These are phyloP conservation scores for Lordiphosa collinella DNA, from an alignment of 1,140 invertebrate genomes.

Conservation along the genomic window DNA sequence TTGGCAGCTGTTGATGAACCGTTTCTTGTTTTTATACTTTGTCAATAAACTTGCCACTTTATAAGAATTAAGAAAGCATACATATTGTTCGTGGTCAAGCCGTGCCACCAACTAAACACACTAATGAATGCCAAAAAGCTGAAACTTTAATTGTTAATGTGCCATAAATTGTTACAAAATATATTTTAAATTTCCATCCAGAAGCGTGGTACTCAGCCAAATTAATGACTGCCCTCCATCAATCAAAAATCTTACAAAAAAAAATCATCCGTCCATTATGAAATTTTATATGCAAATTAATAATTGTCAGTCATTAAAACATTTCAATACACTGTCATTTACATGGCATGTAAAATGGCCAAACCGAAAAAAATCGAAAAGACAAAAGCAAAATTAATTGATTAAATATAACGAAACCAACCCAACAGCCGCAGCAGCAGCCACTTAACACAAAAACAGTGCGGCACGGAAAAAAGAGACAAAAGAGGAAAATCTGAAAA, in stretches of 20 bases:
- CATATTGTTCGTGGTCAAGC: too few species aligned
- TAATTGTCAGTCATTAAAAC: constrained; percentile 22
- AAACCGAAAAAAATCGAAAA: constrained; percentile 11
- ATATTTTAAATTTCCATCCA: too few species aligned
- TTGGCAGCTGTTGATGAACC: too few species aligned
- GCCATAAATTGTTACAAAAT: too few species aligned
- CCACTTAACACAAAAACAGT: constrained; percentile 27
- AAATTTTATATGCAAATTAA: constrained; percentile 27
- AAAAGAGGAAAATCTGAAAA: constrained; percentile 30
- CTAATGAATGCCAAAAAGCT: too few species aligned
- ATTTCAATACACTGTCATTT: constrained; percentile 17
- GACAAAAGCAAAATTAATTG: constrained; percentile 47
- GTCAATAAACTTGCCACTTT: too few species aligned
- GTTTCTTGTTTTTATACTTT: too few species aligned
- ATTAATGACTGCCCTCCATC: neutral
- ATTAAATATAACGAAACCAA: constrained; percentile 54
- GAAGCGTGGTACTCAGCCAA: neutral
- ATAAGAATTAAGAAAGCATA: too few species aligned
- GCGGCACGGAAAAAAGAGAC: constrained; percentile 17
- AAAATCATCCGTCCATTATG: constrained; percentile 8
- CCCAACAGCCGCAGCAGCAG: constrained; percentile 16
- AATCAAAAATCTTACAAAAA: constrained; percentile 1
- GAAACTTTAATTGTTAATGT: too few species aligned
- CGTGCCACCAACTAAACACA: too few species aligned
- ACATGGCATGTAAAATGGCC: constrained; percentile 7